phyloP scores from a whole-genome alignment of 53 echinoderm and acorn worm species.

The Antedon mediterranea region DNA sequence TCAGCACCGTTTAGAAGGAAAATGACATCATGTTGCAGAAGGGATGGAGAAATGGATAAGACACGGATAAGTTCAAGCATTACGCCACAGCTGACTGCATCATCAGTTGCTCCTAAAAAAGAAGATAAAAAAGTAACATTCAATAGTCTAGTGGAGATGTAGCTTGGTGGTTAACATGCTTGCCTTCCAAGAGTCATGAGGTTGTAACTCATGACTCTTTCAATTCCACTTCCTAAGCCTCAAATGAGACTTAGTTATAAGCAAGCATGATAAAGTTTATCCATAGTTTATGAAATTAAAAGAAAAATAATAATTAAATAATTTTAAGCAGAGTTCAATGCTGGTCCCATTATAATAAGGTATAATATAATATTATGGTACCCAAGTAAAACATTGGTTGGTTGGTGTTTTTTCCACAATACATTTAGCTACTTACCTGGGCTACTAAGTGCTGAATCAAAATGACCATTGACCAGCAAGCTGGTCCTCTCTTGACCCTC shows the following conservation, averaged over 20 bases:
- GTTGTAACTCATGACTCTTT: too few relatives aligned
- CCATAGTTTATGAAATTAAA: background rate
- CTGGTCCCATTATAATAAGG: too few relatives aligned
- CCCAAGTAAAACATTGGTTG: too few relatives aligned
- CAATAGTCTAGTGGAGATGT: too few relatives aligned
- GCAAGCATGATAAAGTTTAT: background rate
- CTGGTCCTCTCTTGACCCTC: conserved; percentile 10
- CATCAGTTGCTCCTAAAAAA: conserved; percentile 35
- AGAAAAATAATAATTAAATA: background rate
- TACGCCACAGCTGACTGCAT: conserved; percentile 37
- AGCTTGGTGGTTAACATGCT: too few relatives aligned
- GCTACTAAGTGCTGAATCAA: conserved; percentile 33
- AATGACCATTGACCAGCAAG: conserved; percentile 33
- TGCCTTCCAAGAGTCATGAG: too few relatives aligned
- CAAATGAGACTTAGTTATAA: too few relatives aligned
- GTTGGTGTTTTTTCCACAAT: too few relatives aligned
- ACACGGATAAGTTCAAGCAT: conserved; percentile 35
- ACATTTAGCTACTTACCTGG: conserved; percentile 21
- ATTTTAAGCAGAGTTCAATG: background rate
- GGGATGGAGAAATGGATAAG: conserved; percentile 16
- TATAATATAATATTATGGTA: too few relatives aligned
- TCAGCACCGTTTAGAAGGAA: conserved; percentile 50
- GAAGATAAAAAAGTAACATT: background rate
- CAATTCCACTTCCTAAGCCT: too few relatives aligned
- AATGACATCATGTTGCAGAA: conserved; percentile 24